phyloP scores from a whole-genome alignment of 1,140 invertebrate genomes.

The Drosophila pallidifrons region DNA sequence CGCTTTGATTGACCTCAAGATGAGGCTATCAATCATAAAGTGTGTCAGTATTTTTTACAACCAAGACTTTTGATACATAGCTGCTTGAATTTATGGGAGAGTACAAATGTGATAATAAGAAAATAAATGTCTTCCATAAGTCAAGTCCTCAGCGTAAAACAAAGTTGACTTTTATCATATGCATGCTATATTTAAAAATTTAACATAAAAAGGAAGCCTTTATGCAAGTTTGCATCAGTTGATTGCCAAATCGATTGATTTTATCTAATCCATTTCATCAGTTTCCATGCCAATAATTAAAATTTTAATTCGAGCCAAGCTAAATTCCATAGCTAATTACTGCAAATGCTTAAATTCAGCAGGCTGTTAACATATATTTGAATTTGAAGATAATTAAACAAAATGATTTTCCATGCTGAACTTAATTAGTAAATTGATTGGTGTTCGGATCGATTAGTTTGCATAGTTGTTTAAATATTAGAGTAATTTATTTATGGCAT shows the following conservation, averaged over 20 bases:
- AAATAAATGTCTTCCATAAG: not conserved
- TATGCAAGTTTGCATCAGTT: not conserved
- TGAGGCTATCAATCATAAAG: conserved; percentile 15
- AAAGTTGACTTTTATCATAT: too few relatives aligned
- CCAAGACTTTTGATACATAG: not conserved
- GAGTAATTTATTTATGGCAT: not conserved
- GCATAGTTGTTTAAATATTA: not conserved
- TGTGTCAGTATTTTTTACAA: conserved; percentile 18
- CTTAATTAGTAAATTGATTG: conserved; percentile 17
- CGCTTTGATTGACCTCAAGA: conserved; percentile 1
- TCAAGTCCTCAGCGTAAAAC: too few relatives aligned
- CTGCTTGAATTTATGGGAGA: not conserved
- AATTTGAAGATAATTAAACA: conserved; percentile 1
- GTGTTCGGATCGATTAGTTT: not conserved
- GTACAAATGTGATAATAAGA: not conserved
- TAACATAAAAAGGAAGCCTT: not conserved
- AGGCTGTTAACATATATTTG: not conserved
- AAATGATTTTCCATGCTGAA: not conserved
- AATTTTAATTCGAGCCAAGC: not conserved
- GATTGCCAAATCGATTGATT: not conserved
- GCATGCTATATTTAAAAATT: too few relatives aligned
- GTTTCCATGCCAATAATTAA: not conserved
- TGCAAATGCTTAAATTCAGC: too few relatives aligned
- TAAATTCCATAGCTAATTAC: not conserved
- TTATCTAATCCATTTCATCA: not conserved